These are phyloP conservation scores for Protobothrops flavoviridis DNA, from an alignment of 2,113 vertebrate genomes.

Conservation along the genomic window DNA sequence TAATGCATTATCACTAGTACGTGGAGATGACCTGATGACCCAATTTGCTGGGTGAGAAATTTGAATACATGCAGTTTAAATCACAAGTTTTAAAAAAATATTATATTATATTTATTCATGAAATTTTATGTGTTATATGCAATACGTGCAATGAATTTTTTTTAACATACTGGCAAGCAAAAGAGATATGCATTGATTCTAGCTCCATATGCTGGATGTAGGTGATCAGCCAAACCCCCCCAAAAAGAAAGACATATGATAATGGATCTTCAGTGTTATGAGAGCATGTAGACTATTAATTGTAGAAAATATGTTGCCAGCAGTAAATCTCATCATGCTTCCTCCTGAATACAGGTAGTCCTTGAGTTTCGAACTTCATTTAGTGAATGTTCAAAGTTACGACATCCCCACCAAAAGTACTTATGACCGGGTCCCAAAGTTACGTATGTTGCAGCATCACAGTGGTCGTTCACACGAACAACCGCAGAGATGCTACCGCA, in stretches of 20 bases:
- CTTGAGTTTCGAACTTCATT: no score
- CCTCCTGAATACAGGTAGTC: not conserved
- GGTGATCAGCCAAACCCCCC: no score
- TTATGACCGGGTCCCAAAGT: no score
- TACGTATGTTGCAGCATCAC: no score
- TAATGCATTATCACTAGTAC: not conserved
- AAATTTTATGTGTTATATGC: not conserved
- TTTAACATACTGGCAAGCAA: not conserved
- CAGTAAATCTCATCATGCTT: not conserved
- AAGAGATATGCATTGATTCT: not conserved
- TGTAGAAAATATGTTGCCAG: no score
- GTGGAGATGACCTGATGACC: rapidly evolving
- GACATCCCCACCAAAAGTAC: no score
- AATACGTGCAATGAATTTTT: not conserved
- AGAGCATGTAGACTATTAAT: no score
- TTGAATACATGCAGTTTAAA: not conserved
- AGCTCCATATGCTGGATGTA: not conserved
- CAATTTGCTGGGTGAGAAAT: not conserved
- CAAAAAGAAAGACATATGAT: no score
- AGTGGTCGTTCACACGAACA: no score
- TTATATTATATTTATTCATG: not conserved
- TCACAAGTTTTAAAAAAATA: not conserved
- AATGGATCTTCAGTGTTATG: no score
- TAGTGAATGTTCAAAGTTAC: no score
- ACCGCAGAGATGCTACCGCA: no score